Evolutionary conservation across 2,113 vertebrate genomes (phyloP), one percentile per base, ranked within the genome.

Genomic region (Paramisgurnus dabryanus): DNA sequence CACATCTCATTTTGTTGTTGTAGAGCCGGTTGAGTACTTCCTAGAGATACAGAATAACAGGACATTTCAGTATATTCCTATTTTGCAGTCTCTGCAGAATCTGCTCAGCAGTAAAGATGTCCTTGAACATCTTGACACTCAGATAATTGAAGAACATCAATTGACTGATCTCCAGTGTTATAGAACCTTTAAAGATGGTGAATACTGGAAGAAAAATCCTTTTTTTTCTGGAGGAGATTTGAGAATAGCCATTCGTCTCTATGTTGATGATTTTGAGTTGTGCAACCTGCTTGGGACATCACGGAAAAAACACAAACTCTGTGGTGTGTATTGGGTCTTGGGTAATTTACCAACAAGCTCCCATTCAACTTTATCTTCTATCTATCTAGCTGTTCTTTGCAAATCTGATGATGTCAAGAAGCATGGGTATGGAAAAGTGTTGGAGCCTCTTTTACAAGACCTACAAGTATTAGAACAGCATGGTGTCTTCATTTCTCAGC

Each of bases 201-300:
- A 69, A 4, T 76, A 76, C 45, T 76, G 17, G 13, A 76, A 76
- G 6, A 12, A 76, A 65, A 76, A 76, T 34, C 12, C 3, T 12
- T 80, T 80, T 74, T 53, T 80, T 11, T 72, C 84, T 8, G 77
- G 81, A 41, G 77, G 71, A 83, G 77, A 47, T 74, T 82, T 72
- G 53, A 82, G 71, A 85, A 76, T 76, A 60, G 50, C 71, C 27
- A 12, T 85, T 55, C 57, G 75, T 83, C 68, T 45, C 60, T 80
- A 76, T 67, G 63, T 67, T 39, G 76, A 83, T 27, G 76, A 79
- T 57, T 83, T 72, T 76, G 70, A 76, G 69, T 41, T 83, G 15
- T 82, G 80, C 57, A 82, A 82, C 49, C 80, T 64, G 11, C 63
- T 69, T 67, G 67, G 67, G 67, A 70, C 77, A 61, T 69, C 77